phyloP scores from a whole-genome alignment of 1,140 invertebrate genomes.

The Rhysida immarginata region DNA sequence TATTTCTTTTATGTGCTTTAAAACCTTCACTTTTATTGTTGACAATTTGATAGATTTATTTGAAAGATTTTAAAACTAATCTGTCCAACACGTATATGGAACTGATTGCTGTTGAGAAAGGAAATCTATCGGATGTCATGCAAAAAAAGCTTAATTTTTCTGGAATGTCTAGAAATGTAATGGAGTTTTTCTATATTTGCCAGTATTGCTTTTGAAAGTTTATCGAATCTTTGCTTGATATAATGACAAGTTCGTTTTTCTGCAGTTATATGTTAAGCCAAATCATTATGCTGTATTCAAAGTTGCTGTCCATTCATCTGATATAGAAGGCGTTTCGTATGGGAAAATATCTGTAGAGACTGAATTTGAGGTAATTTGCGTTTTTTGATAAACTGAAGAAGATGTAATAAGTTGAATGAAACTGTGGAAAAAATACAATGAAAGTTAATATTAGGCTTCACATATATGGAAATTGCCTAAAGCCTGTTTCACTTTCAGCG shows the following conservation, averaged over 20 bases:
- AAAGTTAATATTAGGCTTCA: too few species aligned
- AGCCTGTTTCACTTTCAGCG: too few species aligned
- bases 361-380: constrained; percentile 39
- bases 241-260: constrained; percentile 3
- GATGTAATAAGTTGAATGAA: too few species aligned
- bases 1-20: too few species aligned
- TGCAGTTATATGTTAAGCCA: constrained; percentile 42
- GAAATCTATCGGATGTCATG: constrained; percentile 36
- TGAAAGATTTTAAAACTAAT: constrained; percentile 49
- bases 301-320: constrained; percentile 49
- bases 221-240: neutral
- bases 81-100: constrained; percentile 47
- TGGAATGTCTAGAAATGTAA: constrained; percentile 33
- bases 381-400: too few species aligned
- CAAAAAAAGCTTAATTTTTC: constrained; percentile 33
- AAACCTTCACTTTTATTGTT: neutral
- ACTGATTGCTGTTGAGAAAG: constrained; percentile 50
- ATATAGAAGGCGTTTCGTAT: constrained; percentile 47
- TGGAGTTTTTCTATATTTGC: neutral
- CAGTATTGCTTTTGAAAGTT: neutral
- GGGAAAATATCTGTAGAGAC: constrained; percentile 58
- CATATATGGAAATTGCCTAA: too few species aligned
- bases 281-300: constrained; percentile 55
- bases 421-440: too few species aligned
- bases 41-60: constrained; percentile 25